phyloP scores from a whole-genome alignment of 2,113 vertebrate species.

The Dromas ardeola region DNA sequence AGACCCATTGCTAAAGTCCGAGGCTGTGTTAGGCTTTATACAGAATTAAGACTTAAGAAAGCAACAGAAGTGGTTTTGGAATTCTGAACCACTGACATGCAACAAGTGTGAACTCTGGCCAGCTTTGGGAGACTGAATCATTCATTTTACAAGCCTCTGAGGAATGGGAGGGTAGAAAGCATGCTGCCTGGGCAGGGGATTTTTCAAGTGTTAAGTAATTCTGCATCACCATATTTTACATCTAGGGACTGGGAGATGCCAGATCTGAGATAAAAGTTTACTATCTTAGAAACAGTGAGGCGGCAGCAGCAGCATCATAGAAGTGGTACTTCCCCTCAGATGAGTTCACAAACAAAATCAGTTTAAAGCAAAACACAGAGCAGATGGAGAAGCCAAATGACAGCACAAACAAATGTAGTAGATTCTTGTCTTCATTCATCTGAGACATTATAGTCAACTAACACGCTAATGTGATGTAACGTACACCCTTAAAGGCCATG shows the following conservation, averaged over 20 bases:
- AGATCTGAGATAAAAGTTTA: not conserved
- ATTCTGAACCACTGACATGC: constrained; percentile 46
- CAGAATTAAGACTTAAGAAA: not conserved
- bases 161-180: constrained; percentile 72
- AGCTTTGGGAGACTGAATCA: constrained; percentile 70
- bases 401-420: not conserved
- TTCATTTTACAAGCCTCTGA: constrained; percentile 64
- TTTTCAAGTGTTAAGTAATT: constrained; percentile 78
- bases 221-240: constrained; percentile 74
- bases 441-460: not conserved
- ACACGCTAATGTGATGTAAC: not conserved
- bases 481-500: not conserved
- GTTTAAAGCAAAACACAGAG: not conserved
- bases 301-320: not conserved
- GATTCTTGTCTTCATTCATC: no score
- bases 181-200: constrained; percentile 67
- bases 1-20: not conserved
- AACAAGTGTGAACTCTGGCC: constrained; percentile 50
- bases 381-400: not conserved
- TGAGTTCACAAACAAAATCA: not conserved
- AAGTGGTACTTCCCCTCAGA: not conserved
- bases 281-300: not conserved
- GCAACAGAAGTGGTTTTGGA: constrained; percentile 13
- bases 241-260: constrained; percentile 36
- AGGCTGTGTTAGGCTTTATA: not conserved